These are phyloP conservation scores for Phaonia tiefii DNA, from an alignment of 2,888 invertebrate species.

Conservation along the genomic window DNA sequence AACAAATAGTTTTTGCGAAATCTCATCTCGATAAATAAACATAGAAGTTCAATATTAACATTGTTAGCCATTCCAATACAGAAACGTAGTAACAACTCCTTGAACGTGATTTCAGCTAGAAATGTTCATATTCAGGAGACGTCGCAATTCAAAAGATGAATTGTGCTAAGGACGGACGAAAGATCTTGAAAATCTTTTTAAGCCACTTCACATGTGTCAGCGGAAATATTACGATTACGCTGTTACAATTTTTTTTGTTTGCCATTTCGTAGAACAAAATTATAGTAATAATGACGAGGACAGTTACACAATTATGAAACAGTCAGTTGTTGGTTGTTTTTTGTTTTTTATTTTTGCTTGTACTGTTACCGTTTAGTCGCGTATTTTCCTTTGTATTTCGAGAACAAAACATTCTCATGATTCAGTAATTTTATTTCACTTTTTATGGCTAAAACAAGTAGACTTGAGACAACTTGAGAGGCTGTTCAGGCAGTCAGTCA, in stretches of 20 bases:
- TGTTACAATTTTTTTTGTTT: not conserved
- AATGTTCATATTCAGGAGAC: not conserved
- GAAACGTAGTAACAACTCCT: not conserved
- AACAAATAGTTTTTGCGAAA: too few species aligned
- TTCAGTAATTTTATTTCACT: conserved; percentile 54
- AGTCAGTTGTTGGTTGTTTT: conserved; percentile 37
- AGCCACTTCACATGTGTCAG: conserved; percentile 51
- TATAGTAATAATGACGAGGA: conserved; percentile 51
- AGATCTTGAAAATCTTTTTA: conserved; percentile 54
- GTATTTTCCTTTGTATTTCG: conserved; percentile 12
- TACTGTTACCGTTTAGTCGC: not conserved
- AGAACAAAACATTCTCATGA: conserved; percentile 41
- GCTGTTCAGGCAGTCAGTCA: not conserved
- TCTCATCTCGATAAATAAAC: too few species aligned
- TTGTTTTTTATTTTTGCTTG: conserved; percentile 33
- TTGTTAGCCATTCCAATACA: not conserved
- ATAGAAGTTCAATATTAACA: not conserved
- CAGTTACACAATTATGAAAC: conserved; percentile 64
- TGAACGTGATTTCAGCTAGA: conserved; percentile 11
- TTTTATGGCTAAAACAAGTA: conserved; percentile 55
- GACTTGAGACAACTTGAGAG: not conserved
- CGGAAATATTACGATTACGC: conserved; percentile 49
- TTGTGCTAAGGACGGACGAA: conserved; percentile 8
- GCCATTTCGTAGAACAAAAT: conserved; percentile 44
- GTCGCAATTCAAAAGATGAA: not conserved